Evolutionary conservation across 2,888 invertebrate genomes (phyloP).

Genomic region (Harpagoxenus sublaevis): DNA sequence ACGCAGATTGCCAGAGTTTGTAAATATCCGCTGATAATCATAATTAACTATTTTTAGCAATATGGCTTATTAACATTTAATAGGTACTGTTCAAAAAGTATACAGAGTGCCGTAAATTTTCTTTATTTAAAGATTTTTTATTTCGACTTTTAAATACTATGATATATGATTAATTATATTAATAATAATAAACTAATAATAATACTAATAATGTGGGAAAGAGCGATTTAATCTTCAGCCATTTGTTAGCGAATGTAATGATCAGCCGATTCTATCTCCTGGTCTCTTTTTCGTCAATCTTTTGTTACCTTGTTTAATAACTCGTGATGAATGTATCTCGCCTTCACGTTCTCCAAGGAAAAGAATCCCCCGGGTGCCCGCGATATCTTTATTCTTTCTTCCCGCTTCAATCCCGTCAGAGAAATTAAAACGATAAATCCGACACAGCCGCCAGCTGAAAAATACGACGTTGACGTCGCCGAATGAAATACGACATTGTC

Average conservation of each 20-base stretch:
- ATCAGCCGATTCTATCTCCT: conserved; percentile 85
- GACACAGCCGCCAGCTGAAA: conserved; percentile 30
- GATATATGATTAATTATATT: neutral
- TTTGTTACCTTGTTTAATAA: conserved; percentile 86
- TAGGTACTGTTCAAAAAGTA: neutral
- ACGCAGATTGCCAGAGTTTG: neutral
- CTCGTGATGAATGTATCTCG: conserved; percentile 85
- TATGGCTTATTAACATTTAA: neutral
- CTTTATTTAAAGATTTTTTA: neutral
- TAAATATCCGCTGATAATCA: conserved; percentile 12
- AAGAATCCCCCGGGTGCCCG: conserved; percentile 55
- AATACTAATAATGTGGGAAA: neutral
- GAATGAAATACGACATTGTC: conserved; percentile 35
- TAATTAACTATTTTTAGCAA: neutral
- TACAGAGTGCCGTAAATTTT: neutral
- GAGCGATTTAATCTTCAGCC: conserved; percentile 83
- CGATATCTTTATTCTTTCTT: conserved; percentile 67
- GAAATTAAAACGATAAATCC: conserved; percentile 81
- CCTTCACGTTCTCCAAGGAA: conserved; percentile 63
- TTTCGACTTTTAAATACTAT: neutral
- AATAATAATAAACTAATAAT: neutral
- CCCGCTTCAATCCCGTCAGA: conserved; percentile 67
- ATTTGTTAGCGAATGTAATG: conserved; percentile 85
- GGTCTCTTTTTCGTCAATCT: conserved; percentile 80
- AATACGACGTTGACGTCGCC: conserved; percentile 38